Conservation (phyloP, 2,888 invertebrate species). For the Ceramica pisi region DNA sequence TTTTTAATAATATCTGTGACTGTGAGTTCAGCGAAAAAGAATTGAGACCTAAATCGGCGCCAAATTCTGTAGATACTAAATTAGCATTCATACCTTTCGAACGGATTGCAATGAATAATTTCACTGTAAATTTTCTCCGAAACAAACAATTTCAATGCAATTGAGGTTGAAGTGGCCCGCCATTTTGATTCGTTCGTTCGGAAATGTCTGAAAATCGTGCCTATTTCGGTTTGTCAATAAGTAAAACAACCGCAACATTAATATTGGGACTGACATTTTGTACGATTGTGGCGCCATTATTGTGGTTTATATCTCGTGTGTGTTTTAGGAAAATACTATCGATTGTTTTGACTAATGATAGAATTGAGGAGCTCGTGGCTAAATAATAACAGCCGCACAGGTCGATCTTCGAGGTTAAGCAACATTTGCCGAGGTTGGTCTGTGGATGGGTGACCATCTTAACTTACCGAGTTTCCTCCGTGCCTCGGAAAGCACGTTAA, state of each 20-base stretch:
- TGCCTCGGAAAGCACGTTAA: no score
- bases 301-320: conserved; percentile 27
- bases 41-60: no score
- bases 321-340: conserved; percentile 19
- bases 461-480: no score
- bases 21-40: no score
- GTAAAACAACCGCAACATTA: conserved; percentile 30
- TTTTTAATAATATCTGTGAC: no score
- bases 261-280: conserved; percentile 32
- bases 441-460: no score
- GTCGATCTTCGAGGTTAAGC: no score
- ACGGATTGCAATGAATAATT: not conserved
- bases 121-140: not conserved
- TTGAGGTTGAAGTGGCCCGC: not conserved
- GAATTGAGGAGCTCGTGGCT: no score
- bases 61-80: no score
- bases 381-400: no score
- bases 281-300: not conserved
- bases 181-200: conserved; percentile 1
- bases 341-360: not conserved
- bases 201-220: conserved; percentile 20
- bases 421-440: no score
- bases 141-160: not conserved
- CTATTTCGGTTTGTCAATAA: conserved; percentile 29
- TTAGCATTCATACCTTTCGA: not conserved